Percentiles rank a stretch among this genome's conserved stretches.
phyloP scores from a whole-genome alignment of 2,888 invertebrate species.

The Drosophila dives region DNA sequence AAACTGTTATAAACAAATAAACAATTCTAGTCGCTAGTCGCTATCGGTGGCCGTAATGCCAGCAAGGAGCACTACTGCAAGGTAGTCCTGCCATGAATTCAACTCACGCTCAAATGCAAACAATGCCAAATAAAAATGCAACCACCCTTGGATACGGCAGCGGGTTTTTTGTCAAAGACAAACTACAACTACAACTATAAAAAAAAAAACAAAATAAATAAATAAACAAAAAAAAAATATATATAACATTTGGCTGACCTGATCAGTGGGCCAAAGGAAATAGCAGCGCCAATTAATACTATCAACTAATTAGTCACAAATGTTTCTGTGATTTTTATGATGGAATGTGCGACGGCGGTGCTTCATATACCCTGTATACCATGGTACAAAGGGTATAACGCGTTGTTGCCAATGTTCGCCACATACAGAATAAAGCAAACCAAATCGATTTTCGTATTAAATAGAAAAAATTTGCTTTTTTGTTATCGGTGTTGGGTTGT shows the following conservation, averaged over 20 bases:
- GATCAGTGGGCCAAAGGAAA: constrained; percentile 23
- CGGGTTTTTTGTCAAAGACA: constrained; percentile 1
- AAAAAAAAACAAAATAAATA: not conserved
- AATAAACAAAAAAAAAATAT: not conserved
- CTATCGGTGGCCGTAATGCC: constrained; percentile 52
- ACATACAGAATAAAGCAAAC: not conserved
- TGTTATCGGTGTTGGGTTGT: not conserved
- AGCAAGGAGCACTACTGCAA: constrained; percentile 48
- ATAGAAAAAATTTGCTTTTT: too few species aligned
- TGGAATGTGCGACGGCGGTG: not conserved
- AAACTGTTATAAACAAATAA: constrained; percentile 69
- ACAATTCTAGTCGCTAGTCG: constrained; percentile 46
- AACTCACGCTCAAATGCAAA: constrained; percentile 27
- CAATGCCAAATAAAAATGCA: constrained; percentile 46
- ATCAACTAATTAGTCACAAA: constrained; percentile 23
- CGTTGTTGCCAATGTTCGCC: not conserved
- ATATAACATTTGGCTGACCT: constrained; percentile 4
- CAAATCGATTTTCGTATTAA: not conserved
- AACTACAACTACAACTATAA: not conserved
- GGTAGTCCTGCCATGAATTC: constrained; percentile 43
- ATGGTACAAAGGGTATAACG: not conserved
- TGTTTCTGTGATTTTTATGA: not conserved
- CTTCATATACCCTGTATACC: not conserved
- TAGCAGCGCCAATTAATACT: constrained; percentile 9
- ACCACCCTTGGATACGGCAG: constrained; percentile 62